Conservation (phyloP, 2,888 invertebrate species). For the Eueremaeus valkanovi region DNA sequence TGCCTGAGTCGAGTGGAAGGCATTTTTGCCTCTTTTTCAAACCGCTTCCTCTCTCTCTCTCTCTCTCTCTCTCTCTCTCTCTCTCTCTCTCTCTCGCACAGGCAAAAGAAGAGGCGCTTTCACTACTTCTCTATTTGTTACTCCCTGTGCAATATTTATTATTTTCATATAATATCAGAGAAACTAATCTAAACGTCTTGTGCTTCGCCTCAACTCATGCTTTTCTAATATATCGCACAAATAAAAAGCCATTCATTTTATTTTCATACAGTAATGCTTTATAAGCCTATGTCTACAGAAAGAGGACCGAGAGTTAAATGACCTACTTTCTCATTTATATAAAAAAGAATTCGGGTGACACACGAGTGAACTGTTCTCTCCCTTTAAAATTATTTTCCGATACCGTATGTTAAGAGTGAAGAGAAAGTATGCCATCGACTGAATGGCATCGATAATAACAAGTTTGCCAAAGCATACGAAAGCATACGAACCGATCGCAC, state of each 20-base stretch:
- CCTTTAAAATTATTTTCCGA: background rate
- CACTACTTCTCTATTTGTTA: slow-evolving; percentile 19
- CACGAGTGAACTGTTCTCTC: slow-evolving; percentile 4
- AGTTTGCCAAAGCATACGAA: background rate
- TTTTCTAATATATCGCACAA: background rate
- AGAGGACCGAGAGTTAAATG: slow-evolving; percentile 12
- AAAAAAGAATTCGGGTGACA: slow-evolving; percentile 6
- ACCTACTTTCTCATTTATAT: slow-evolving; percentile 20
- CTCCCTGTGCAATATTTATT: too few relatives aligned
- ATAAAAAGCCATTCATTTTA: slow-evolving; percentile 17
- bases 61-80: too few relatives aligned
- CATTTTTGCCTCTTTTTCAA: background rate
- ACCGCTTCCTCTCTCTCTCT: slow-evolving; percentile 31
- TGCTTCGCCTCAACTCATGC: background rate
- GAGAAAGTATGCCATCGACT: background rate
- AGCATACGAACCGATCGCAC: background rate
- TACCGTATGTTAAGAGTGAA: background rate
- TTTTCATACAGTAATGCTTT: background rate
- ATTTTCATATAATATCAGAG: slow-evolving; percentile 4
- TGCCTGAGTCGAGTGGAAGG: slow-evolving; percentile 11
- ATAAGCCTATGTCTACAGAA: slow-evolving; percentile 29
- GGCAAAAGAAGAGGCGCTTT: slow-evolving; percentile 19
- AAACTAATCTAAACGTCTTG: slow-evolving; percentile 21
- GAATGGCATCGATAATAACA: background rate
- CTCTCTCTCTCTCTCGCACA: too few relatives aligned